Evolutionary conservation across 2,113 vertebrate genomes (phyloP).

Genomic region (Mirza zaza): DNA sequence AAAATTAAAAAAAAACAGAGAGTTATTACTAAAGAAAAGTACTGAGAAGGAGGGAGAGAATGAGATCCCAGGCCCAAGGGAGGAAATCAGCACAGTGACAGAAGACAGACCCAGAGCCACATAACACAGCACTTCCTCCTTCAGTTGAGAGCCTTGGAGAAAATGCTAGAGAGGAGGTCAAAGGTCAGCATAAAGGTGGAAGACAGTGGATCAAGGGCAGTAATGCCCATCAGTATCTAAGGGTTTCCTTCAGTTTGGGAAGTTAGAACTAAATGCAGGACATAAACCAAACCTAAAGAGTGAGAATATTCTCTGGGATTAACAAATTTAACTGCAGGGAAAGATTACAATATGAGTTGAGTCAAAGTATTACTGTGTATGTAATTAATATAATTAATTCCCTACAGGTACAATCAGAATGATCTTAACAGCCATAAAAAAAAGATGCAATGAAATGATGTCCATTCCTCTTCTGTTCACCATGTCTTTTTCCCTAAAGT

Average conservation of each 20-base stretch:
- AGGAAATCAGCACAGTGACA: background rate
- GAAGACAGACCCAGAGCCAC: background rate
- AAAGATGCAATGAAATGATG: background rate
- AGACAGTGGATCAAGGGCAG: background rate
- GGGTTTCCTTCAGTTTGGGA: background rate
- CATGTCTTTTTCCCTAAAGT: background rate
- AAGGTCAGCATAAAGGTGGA: background rate
- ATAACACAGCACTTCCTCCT: background rate
- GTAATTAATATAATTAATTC: constrained; percentile 19
- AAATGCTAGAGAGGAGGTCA: background rate
- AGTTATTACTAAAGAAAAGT: background rate
- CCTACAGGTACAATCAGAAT: background rate
- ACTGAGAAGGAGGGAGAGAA: background rate
- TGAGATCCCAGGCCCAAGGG: background rate
- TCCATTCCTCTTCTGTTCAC: background rate
- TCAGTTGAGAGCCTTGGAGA: background rate
- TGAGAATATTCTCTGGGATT: background rate
- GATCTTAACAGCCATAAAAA: background rate
- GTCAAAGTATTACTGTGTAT: background rate
- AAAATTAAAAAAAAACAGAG: too few relatives aligned
- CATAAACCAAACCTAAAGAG: background rate
- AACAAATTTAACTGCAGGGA: background rate
- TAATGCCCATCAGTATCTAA: background rate
- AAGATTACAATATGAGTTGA: background rate
- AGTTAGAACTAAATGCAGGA: background rate